Percentiles rank a stretch among this genome's conserved stretches.
These are phyloP conservation scores for Ailurus styani DNA, from an alignment of 2,113 vertebrate species.

Conservation along the genomic window DNA sequence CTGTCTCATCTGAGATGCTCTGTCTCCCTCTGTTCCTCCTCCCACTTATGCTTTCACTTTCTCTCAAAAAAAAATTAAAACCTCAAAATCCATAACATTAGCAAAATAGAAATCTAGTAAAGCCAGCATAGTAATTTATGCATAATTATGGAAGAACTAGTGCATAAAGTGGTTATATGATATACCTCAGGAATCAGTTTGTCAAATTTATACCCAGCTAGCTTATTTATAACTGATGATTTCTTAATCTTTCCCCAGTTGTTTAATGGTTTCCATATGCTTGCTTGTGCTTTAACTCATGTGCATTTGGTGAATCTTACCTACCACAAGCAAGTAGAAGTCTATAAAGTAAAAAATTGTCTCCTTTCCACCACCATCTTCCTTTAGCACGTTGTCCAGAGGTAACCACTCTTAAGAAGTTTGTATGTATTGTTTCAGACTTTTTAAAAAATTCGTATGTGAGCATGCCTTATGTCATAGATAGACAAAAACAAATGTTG, in stretches of 20 bases:
- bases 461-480: neutral
- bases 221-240: neutral
- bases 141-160: neutral
- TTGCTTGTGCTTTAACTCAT: neutral
- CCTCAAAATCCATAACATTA: neutral
- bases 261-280: slow-evolving; percentile 8
- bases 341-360: slow-evolving; percentile 11
- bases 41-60: neutral
- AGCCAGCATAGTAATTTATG: neutral
- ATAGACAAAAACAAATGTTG: neutral
- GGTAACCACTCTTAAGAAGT: neutral
- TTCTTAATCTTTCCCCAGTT: slow-evolving; percentile 16
- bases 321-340: neutral
- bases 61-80: neutral
- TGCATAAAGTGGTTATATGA: neutral
- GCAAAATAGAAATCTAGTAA: neutral
- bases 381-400: neutral
- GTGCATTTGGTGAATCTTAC: neutral
- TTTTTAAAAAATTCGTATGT: neutral
- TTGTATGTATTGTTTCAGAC: neutral
- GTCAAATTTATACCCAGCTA: neutral
- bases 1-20: too few relatives aligned
- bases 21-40: neutral
- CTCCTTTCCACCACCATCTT: neutral
- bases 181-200: neutral